Conservation (phyloP, 2,888 invertebrate genomes). For the Volucella inanis region DNA sequence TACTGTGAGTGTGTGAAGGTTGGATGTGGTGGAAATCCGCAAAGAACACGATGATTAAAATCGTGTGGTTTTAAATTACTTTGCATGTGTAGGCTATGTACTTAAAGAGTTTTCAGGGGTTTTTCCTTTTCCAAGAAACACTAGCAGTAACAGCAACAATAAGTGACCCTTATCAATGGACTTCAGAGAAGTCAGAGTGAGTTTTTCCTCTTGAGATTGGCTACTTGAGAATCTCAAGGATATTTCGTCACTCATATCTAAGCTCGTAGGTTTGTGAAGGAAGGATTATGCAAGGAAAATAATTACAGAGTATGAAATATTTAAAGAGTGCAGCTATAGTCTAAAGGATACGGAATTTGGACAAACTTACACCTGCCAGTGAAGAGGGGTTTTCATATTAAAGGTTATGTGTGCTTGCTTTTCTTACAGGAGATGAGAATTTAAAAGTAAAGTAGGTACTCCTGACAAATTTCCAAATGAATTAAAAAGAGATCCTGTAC, state of each 20-base stretch:
- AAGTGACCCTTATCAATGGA: conserved; percentile 72
- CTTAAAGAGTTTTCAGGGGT: conserved; percentile 38
- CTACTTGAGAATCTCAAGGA: conserved; percentile 52
- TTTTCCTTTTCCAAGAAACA: neutral
- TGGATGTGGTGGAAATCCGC: conserved; percentile 58
- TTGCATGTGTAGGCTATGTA: conserved; percentile 38
- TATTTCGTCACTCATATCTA: conserved; percentile 70
- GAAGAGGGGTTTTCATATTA: too few relatives aligned
- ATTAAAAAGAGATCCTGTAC: too few relatives aligned
- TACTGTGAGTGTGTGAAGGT: conserved; percentile 3
- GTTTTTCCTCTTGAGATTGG: conserved; percentile 61
- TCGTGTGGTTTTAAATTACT: conserved; percentile 72
- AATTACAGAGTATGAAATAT: conserved; percentile 70
- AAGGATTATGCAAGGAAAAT: conserved; percentile 69
- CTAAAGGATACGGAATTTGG: too few relatives aligned
- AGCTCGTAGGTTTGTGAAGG: conserved; percentile 52
- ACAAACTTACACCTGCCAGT: too few relatives aligned
- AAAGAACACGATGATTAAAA: conserved; percentile 74
- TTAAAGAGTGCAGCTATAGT: conserved; percentile 3
- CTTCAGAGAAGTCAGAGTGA: conserved; percentile 21
- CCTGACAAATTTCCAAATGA: too few relatives aligned
- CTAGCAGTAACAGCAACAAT: neutral
- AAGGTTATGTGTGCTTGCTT: too few relatives aligned
- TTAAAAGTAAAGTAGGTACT: too few relatives aligned
- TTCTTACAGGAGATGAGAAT: too few relatives aligned